Percentiles rank a stretch among this genome's conserved stretches.
Evolutionary conservation across 2,113 vertebrate genomes (phyloP).

Genomic region (Pollachius pollachius): DNA sequence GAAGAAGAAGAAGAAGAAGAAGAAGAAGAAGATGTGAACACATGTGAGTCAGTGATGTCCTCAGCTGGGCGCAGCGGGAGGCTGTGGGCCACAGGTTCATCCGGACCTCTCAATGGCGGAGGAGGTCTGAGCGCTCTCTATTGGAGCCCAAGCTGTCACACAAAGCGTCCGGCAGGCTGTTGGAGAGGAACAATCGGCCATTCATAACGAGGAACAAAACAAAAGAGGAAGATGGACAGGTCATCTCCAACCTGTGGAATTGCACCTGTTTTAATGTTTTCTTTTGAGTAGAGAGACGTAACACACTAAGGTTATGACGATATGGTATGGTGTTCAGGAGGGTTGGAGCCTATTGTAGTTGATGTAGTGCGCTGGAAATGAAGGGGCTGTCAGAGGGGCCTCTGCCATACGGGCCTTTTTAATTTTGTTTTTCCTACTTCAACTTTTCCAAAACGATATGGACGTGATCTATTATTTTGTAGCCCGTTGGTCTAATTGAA

Average conservation of each 20-base stretch:
- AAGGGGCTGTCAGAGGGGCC: no score
- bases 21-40: no score
- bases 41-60: no score
- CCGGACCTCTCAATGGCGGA: constrained; percentile 46
- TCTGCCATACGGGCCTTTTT: no score
- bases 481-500: no score
- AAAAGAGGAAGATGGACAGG: not conserved
- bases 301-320: not conserved
- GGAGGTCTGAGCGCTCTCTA: constrained; percentile 31
- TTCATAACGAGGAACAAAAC: not conserved
- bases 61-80: constrained; percentile 30
- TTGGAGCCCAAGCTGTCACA: constrained; percentile 54
- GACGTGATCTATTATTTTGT: no score
- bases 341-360: not conserved
- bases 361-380: no score
- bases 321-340: not conserved
- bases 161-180: constrained; percentile 56
- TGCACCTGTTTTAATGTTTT: not conserved
- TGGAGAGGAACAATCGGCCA: not conserved
- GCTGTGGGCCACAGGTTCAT: constrained; percentile 56
- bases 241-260: not conserved
- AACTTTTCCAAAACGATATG: no score
- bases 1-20: no score
- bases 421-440: no score
- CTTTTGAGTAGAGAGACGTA: not conserved